Base-by-base conservation (phyloP, 2,888 invertebrate species). In the Parochlus steinenii region DNA sequence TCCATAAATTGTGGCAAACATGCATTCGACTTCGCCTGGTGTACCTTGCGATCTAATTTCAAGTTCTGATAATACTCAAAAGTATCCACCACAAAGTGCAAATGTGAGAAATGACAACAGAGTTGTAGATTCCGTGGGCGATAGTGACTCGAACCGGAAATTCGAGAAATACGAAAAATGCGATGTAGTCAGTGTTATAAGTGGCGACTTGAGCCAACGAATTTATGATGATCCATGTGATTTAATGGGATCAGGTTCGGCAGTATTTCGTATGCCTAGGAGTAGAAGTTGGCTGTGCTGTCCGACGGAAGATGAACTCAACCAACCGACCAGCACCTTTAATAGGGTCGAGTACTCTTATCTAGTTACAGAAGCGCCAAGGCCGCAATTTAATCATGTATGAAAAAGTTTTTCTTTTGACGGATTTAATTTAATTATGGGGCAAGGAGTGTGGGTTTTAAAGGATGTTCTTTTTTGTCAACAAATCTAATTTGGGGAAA, bases 271-370 rank as follows among this genome's bases (percentile, higher is more conserved):
- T 0, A 61, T 69, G 2, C 55, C 69, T 31, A 55, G 69, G 41
- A 69, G 68, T 45, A 50, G 71, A 37, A 69, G 69, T 47, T 71
- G 71, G 62, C 61, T 70, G 45, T 59, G 71, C 42, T 71, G 71
- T 55, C 67, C 68, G 40, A 63, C 64, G 0, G 58, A 18, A 56
- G 54, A 30, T 3, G 5, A 10, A 10, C 12, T 25, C 12, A 11
- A 12, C 25, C 5, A 11, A 5, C 25, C 25, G n/a, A 6, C 5
- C 5, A 18, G 18, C 8, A 18, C 18, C 18, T 17, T 18, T 10
- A 30, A 30, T 12, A 15, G 30, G 8, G 7, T 8, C 19, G 18
- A 8, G n/a, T 17, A 30, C 10, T 30, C 54, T 36, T 19, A 31
- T 6, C 42, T 58, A 38, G 51, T 56, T 43, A 48, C 57, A 5